Base-by-base conservation (phyloP, 2,113 vertebrate species). In the Zapus hudsonius region DNA sequence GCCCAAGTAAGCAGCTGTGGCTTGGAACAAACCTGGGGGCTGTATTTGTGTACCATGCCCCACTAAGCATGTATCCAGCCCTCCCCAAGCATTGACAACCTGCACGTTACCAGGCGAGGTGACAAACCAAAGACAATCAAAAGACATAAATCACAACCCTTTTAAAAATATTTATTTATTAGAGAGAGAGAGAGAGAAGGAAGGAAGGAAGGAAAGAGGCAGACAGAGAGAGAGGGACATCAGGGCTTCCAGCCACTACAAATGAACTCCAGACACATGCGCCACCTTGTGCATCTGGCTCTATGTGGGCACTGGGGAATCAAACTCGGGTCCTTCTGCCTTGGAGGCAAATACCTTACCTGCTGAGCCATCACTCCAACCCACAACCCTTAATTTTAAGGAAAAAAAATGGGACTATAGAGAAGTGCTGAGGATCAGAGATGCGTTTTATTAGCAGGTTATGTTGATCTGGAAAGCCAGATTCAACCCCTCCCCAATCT, bases 401-500 rank as follows among this genome's bases (percentile, higher is more conserved):
- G 70, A 42, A 33, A 22, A 82, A 29, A 55, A 61, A 55, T 63
- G 52, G 57, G 80, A 66, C 83, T 44, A 33, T 36, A 74, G 67
- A 52, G 57, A 61, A 92, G 11, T 36, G 7, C 29, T n/a, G 75
- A 84, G 63, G 38, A 19, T 59, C 63, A 31, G 19, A 4, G 57
- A 15, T 81, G 27, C 57, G 93, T 92, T 70, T 69, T 75, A 89
- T 59, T 66, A 36, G 27, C 20, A 76, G 79, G 80, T 74, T 40
- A 4, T 89, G 59, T 89, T 83, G 87, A 22, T 87, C 87, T 52
- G 44, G 59, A 78, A 79, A 89, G 67, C 63, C 69, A 82, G 92
- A 76, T 29, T n/a, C n/a, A n/a, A 3, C 8, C n/a, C 36, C 31
- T 27, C n/a, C 0, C 61, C 75, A n/a, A 36, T 93, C 87, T 96